Evolutionary conservation across 2,113 vertebrate genomes (phyloP).

Genomic region (Oreochromis tanganicae): DNA sequence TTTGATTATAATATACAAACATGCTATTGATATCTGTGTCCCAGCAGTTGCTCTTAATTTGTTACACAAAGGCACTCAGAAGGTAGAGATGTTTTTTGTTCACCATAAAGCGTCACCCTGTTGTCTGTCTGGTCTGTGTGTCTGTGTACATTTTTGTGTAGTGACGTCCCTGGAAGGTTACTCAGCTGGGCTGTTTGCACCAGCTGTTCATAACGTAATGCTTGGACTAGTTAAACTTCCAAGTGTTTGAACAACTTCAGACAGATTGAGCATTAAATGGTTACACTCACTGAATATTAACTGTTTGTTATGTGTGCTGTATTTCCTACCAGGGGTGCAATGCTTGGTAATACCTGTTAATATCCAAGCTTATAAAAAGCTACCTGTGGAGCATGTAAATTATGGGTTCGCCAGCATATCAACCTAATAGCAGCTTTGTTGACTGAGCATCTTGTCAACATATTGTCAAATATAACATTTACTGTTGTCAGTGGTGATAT

Average conservation of each 20-base stretch:
- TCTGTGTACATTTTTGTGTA: not conserved
- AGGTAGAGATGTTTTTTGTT: not conserved
- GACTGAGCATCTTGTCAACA: not conserved
- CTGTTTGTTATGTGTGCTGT: not conserved
- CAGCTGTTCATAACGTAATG: not conserved
- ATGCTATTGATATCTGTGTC: not conserved
- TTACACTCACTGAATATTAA: not conserved
- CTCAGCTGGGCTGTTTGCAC: not conserved
- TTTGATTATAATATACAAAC: not conserved
- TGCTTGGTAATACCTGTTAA: not conserved
- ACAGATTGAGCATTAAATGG: not conserved
- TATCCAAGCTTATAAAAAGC: not conserved
- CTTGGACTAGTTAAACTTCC: not conserved
- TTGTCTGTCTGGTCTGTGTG: not conserved
- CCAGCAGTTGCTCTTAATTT: not conserved
- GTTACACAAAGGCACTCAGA: not conserved
- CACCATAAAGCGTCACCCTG: not conserved
- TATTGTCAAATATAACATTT: not conserved
- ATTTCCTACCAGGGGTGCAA: not conserved
- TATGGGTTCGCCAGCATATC: not conserved
- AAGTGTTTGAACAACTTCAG: not conserved
- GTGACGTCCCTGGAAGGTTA: not conserved
- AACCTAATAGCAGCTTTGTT: not conserved
- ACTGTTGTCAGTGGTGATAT: not conserved
- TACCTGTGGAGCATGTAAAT: not conserved